Conservation (phyloP, 2,113 vertebrate species). For the mouse (Mus musculus) region DNA sequence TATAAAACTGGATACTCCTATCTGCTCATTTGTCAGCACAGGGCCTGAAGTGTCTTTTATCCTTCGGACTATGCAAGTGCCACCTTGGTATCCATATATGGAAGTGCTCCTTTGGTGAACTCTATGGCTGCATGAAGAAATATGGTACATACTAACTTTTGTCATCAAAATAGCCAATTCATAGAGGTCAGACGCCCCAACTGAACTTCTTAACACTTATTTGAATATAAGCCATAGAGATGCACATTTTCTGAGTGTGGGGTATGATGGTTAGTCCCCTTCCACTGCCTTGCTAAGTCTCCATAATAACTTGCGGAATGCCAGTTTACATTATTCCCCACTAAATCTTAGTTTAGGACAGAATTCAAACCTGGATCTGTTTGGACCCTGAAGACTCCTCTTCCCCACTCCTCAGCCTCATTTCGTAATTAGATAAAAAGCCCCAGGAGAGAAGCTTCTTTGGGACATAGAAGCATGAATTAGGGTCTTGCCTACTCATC, state of each 20-base stretch:
- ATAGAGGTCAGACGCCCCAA: not conserved
- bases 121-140: not conserved
- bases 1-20: not conserved
- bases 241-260: not conserved
- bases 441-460: not conserved
- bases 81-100: not conserved
- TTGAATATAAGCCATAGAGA: not conserved
- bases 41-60: not conserved
- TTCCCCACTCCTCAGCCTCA: not conserved
- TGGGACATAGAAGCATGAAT: not conserved
- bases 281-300: not conserved
- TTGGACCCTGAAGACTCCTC: not conserved
- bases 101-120: not conserved
- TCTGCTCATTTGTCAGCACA: not conserved
- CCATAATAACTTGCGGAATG: not conserved
- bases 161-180: not conserved
- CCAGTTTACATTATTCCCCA: not conserved
- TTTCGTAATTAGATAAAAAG: not conserved
- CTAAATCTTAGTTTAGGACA: not conserved
- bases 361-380: not conserved
- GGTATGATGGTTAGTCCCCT: not conserved
- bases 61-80: not conserved
- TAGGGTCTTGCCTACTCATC: not conserved
- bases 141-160: not conserved
- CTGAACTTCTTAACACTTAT: not conserved